Base-by-base conservation (phyloP, 2,888 invertebrate genomes). In the Tupiocoris notatus region DNA sequence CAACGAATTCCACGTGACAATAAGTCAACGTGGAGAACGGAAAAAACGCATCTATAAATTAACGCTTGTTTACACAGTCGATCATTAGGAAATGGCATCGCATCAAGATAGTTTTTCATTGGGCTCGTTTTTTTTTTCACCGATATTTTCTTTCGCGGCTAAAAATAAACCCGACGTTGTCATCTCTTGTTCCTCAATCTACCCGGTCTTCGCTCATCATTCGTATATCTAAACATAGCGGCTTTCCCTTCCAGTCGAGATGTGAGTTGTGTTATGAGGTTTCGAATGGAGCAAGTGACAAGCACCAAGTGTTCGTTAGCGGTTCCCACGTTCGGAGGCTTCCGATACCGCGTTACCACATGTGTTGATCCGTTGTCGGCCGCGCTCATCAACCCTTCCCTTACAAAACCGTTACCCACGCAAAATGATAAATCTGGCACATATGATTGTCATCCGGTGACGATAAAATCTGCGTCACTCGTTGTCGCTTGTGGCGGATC, bases 251-350 rank as follows among this genome's bases (percentile, higher is more conserved):
- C 12, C 39, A 3, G 6, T 12, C 39, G 39, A 39, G 3, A 3
- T 39, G 39, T 39, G 39, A 39, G 39, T 39, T 39, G 6, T 39
- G 39, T 39, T 39, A 39, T 39, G 39, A 39, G 39, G 39, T 39
- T 12, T 12, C 39, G 39, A 39, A 39, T 12, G 12, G 39, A 73
- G 73, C 73, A 63, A 73, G 73, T 73, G 73, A 73, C 57, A 62
- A 39, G 57, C 62, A 25, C 73, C 73, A 73, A 73, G 73, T 73
- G 73, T 73, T 73, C 22, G 62, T 25, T 18, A 59, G n/a, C 62
- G 73, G 73, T 73, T 73, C 73, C 73, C 73, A 73, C 73, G 73
- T 18, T 59, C 17, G 20, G 20, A 20, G 20, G 73, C 73, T 61
- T 39, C 73, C 70, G 23, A 70, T 70, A 70, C 70, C 58, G n/a